Base-by-base conservation (phyloP, 2,888 invertebrate species). In the Calliphora vomitoria region DNA sequence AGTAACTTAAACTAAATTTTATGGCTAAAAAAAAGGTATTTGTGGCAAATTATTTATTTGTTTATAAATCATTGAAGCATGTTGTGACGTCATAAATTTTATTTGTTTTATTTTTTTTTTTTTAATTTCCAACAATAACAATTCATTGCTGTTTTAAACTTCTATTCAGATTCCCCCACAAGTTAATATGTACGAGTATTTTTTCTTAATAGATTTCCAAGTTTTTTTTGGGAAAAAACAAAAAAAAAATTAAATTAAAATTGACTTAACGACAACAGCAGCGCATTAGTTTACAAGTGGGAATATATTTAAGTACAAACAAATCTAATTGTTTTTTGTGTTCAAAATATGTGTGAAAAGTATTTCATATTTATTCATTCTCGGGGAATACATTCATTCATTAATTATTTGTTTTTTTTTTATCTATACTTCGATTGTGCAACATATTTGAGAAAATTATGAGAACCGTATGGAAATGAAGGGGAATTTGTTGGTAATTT, bases 231-330 rank as follows among this genome's bases (percentile, higher is more conserved):
- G 62, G 47, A 44, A 64, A 11, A 53, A n/a, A n/a, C n/a, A n/a
- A 31, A 31, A 11, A 41, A 74, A 62, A 47, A 62, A 25, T 62
- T 75, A n/a, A 35, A 76, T 76, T 66, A 25, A 78, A 53, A 66
- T 20, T 64, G 13, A 53, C 18, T 71, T 71, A 50, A 31, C 64
- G 64, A 66, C 64, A 66, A 15, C 35, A 53, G 50, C 35, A 53
- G 35, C 62, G 35, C 62, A 50, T n/a, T 5, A 18, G 31, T 41
- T 62, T 62, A 53, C 13, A 76, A 78, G 38, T 53, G 66, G 53
- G 15, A 76, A 35, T 20, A 50, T 31, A 62, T 62, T n/a, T 47
- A 62, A 44, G 5, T 4, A 50, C 0, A 5, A 50, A 50, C 4
- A 50, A 6, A 6, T 44, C 18, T 66, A 20, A 66, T 64, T 64